phyloP scores from a whole-genome alignment of 2,113 vertebrate species.

The Asarcornis scutulata region DNA sequence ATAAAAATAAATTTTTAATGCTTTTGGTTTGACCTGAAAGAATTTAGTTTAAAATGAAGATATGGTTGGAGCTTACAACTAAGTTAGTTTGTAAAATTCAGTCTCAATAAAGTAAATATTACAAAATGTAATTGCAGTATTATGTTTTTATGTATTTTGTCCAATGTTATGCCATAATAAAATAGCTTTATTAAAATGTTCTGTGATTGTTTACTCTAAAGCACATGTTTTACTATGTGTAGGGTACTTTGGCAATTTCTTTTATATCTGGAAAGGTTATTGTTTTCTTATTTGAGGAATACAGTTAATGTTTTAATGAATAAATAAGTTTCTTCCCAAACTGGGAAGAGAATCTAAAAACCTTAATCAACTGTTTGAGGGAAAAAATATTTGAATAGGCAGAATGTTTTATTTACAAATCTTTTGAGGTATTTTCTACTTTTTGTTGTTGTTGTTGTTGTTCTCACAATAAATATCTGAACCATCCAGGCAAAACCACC shows the following conservation, averaged over 20 bases:
- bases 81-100: background rate
- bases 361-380: background rate
- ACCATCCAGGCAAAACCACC: background rate
- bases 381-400: background rate
- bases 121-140: background rate
- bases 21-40: background rate
- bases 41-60: background rate
- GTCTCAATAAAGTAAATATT: background rate
- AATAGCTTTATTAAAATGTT: background rate
- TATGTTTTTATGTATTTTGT: background rate
- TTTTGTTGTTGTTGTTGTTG: too few species aligned
- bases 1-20: background rate
- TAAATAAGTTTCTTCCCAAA: background rate
- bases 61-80: background rate
- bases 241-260: background rate
- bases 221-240: background rate
- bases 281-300: background rate
- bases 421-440: background rate
- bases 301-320: background rate
- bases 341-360: background rate
- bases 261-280: background rate
- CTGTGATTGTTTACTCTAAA: background rate
- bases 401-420: background rate
- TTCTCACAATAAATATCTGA: background rate
- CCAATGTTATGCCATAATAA: background rate